A percentile compares a stretch with the other conserved stretches of the same genome.
These are phyloP conservation scores for Heteromormyrus szaboi DNA, from an alignment of 2,797 vertebrate species.

Conservation along the genomic window DNA sequence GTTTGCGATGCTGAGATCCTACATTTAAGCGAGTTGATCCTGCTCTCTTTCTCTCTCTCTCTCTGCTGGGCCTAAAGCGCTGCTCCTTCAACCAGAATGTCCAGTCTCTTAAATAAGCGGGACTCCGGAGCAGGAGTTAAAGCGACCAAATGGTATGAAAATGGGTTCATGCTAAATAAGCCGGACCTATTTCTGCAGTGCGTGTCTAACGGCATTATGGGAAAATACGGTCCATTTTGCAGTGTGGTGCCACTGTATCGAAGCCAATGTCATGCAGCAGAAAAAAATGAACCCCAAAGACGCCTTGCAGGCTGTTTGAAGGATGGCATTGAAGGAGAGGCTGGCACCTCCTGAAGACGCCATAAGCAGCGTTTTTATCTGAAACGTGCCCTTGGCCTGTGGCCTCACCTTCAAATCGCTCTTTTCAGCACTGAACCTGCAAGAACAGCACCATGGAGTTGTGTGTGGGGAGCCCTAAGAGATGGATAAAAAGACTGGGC, in stretches of 20 bases:
- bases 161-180: not conserved
- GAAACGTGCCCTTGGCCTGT: not conserved
- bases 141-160: not conserved
- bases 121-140: not conserved
- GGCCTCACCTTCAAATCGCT: not conserved
- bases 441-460: not conserved
- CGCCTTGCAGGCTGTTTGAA: not conserved
- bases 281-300: not conserved
- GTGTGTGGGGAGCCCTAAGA: not conserved
- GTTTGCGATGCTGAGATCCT: not conserved
- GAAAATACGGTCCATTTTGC: not conserved
- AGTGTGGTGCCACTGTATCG: not conserved
- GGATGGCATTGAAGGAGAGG: not conserved
- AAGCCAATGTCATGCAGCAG: not conserved
- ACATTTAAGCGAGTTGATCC: not conserved
- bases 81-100: not conserved
- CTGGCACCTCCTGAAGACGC: not conserved
- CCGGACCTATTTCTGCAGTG: not conserved
- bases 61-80: not conserved
- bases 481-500: not conserved
- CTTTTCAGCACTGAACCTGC: not conserved
- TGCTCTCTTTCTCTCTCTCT: not conserved
- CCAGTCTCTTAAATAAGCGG: not conserved
- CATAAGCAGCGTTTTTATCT: not conserved
- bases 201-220: not conserved